phyloP scores from a whole-genome alignment of 2,888 invertebrate species.

The Calliphora vomitoria region DNA sequence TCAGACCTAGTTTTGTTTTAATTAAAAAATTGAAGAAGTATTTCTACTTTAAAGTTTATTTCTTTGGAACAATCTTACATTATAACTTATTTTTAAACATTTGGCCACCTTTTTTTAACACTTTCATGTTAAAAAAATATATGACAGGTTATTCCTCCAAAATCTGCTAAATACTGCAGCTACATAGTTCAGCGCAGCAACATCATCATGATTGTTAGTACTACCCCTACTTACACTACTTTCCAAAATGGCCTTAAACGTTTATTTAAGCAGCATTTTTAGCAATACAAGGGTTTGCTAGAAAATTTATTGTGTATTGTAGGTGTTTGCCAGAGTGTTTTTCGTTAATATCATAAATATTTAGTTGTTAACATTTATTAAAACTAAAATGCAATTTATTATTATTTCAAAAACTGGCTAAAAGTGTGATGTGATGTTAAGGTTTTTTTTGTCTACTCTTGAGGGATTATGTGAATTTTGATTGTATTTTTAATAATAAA shows the following conservation, averaged over 20 bases:
- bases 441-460: constrained; percentile 30
- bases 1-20: background rate
- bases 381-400: constrained; percentile 63
- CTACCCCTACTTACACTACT: background rate
- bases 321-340: background rate
- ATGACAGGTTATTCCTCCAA: constrained; percentile 30
- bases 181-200: background rate
- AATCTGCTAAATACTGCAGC: constrained; percentile 17
- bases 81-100: background rate
- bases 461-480: constrained; percentile 69
- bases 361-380: constrained; percentile 58
- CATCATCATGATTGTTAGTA: background rate
- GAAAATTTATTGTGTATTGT: background rate
- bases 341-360: constrained; percentile 54
- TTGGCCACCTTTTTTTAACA: constrained; percentile 9
- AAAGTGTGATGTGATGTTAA: constrained; percentile 15
- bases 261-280: constrained; percentile 4
- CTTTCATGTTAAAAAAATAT: constrained; percentile 17
- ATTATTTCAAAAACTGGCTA: constrained; percentile 40
- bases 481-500: constrained; percentile 65
- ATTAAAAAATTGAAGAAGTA: background rate
- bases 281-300: background rate
- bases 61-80: no score
- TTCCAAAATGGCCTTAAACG: background rate
- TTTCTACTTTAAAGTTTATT: no score